Conservation (phyloP, 1,140 invertebrate species). For the Glossosoma conforme region DNA sequence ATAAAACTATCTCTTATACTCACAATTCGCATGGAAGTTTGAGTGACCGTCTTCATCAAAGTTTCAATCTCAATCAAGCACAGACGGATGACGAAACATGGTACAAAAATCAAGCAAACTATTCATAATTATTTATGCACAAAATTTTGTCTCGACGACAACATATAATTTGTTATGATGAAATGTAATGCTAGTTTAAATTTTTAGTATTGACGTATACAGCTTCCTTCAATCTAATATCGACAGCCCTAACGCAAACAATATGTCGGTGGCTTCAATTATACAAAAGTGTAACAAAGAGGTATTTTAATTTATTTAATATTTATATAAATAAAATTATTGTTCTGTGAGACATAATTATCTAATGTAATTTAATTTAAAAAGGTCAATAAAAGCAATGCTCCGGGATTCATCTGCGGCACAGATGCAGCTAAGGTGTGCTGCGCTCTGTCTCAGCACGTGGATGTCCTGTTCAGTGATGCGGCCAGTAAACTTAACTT, state of each 20-base stretch:
- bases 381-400: slow-evolving; percentile 37
- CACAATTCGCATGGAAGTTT: slow-evolving; percentile 44
- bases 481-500: slow-evolving; percentile 84
- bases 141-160: slow-evolving; percentile 6
- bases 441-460: slow-evolving; percentile 79
- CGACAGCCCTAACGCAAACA: slow-evolving; percentile 55
- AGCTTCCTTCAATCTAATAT: slow-evolving; percentile 71
- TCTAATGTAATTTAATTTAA: background rate
- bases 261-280: slow-evolving; percentile 48
- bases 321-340: background rate
- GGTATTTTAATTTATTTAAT: slow-evolving; percentile 33
- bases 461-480: slow-evolving; percentile 79
- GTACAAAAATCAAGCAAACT: slow-evolving; percentile 40
- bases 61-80: slow-evolving; percentile 28
- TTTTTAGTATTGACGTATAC: slow-evolving; percentile 71
- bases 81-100: slow-evolving; percentile 66
- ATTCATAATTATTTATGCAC: background rate
- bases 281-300: slow-evolving; percentile 48
- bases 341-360: background rate
- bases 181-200: slow-evolving; percentile 8
- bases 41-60: slow-evolving; percentile 26
- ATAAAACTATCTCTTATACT: slow-evolving; percentile 53
- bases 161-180: background rate
- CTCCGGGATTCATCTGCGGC: slow-evolving; percentile 66
- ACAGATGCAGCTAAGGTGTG: slow-evolving; percentile 81